Percentiles rank a stretch among this genome's conserved stretches.
These are phyloP conservation scores for Adoxophyes honmai DNA, from an alignment of 1,140 invertebrate genomes.

Conservation along the genomic window DNA sequence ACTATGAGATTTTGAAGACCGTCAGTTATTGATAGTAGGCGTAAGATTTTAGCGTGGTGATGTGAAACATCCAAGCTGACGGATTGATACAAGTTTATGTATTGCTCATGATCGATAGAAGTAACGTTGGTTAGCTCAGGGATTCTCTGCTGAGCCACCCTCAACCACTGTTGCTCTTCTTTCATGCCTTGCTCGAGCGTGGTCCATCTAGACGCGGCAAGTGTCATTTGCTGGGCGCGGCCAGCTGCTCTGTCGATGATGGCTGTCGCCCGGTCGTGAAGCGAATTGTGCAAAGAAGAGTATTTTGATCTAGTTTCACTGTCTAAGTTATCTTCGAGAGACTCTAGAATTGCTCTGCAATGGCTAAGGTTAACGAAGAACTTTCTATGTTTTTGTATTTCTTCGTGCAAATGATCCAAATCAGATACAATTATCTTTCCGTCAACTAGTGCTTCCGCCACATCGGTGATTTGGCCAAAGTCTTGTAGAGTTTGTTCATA, in stretches of 20 bases:
- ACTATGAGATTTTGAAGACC: slow-evolving; percentile 85
- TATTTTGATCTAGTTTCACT: slow-evolving; percentile 85
- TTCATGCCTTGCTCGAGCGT: slow-evolving; percentile 87
- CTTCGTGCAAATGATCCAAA: slow-evolving; percentile 87
- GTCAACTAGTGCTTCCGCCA: slow-evolving; percentile 87
- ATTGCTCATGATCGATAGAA: slow-evolving; percentile 89
- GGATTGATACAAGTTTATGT: slow-evolving; percentile 89
- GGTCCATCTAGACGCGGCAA: slow-evolving; percentile 90
- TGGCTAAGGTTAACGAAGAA: slow-evolving; percentile 93
- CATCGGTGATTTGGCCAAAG: slow-evolving; percentile 89
- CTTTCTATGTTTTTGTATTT: slow-evolving; percentile 92
- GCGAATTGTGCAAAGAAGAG: slow-evolving; percentile 84
- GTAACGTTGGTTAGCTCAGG: slow-evolving; percentile 87
- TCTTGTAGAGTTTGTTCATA: slow-evolving; percentile 92
- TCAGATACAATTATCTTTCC: slow-evolving; percentile 85
- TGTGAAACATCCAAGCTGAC: slow-evolving; percentile 86
- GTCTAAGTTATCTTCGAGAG: slow-evolving; percentile 89
- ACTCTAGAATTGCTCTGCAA: slow-evolving; percentile 89
- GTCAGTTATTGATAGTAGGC: slow-evolving; percentile 84
- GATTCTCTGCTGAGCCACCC: slow-evolving; percentile 87
- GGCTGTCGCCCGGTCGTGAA: slow-evolving; percentile 84
- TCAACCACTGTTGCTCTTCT: slow-evolving; percentile 88
- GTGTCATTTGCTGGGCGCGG: slow-evolving; percentile 87
- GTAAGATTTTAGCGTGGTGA: slow-evolving; percentile 86
- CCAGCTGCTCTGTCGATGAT: slow-evolving; percentile 88